Evolutionary conservation across 2,797 vertebrate genomes (phyloP).

Genomic region (Sebastes matsubarae): DNA sequence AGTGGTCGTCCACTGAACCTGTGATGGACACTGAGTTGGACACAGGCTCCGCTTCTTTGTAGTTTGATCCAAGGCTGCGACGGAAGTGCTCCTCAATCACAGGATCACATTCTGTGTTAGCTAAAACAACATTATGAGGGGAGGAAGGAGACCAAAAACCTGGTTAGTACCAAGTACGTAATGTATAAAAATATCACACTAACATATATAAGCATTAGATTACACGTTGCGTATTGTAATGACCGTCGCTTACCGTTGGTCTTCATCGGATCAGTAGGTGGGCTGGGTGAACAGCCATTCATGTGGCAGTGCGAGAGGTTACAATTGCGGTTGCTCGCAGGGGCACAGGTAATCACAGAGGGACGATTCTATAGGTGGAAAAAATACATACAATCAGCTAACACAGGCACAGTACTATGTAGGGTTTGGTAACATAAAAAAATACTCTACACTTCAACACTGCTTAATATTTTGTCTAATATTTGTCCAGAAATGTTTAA

Average conservation of each 20-base stretch:
- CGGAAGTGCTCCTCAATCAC: conserved; percentile 99
- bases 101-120: conserved; percentile 88
- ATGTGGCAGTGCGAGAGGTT: conserved; percentile 94
- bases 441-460: not conserved
- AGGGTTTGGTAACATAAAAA: not conserved
- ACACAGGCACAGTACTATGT: not conserved
- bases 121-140: conserved; percentile 57
- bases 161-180: not conserved
- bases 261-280: conserved; percentile 84
- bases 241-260: conserved; percentile 65
- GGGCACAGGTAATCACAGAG: conserved; percentile 97
- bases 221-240: not conserved
- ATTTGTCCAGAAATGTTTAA: not conserved
- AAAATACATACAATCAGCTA: not conserved
- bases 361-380: conserved; percentile 89
- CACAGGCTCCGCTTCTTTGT: conserved; percentile 91
- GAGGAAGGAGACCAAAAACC: not conserved
- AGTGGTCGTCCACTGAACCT: conserved; percentile 97
- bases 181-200: not conserved
- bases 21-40: conserved; percentile 96
- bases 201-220: not conserved
- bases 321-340: conserved; percentile 91
- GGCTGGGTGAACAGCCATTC: conserved; percentile 84
- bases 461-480: not conserved
- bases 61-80: conserved; percentile 95